Percentiles rank a stretch among this genome's conserved stretches.
phyloP scores from a whole-genome alignment of 1,140 invertebrate species.

The Drosophila trapezifrons region DNA sequence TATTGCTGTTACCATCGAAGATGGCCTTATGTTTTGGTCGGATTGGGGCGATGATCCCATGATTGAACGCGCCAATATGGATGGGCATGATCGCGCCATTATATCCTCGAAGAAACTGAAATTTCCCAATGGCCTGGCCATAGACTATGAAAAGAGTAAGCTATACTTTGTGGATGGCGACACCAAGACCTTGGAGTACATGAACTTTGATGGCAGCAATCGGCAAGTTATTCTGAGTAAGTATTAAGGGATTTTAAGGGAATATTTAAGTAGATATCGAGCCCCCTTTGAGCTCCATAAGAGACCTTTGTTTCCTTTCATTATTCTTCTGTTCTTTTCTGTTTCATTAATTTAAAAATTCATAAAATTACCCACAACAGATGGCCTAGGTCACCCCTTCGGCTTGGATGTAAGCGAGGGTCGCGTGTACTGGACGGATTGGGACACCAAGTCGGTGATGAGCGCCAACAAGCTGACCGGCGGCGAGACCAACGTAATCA shows the following conservation, averaged over 20 bases:
- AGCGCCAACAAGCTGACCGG: slow-evolving; percentile 91
- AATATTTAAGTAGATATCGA: no score
- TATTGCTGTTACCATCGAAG: slow-evolving; percentile 76
- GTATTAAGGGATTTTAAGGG: slow-evolving; percentile 14
- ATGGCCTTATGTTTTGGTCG: slow-evolving; percentile 93
- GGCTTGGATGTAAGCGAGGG: slow-evolving; percentile 93
- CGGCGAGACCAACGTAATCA: slow-evolving; percentile 87
- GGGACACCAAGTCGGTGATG: slow-evolving; percentile 90
- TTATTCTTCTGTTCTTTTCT: no score
- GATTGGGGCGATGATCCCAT: slow-evolving; percentile 93
- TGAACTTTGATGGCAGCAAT: slow-evolving; percentile 91
- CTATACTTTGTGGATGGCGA: slow-evolving; percentile 94
- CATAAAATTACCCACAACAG: slow-evolving; percentile 62
- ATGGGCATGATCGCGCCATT: slow-evolving; percentile 89
- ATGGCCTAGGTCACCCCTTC: slow-evolving; percentile 91
- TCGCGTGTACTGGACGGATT: slow-evolving; percentile 95
- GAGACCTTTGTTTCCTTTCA: no score
- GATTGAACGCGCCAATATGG: slow-evolving; percentile 95
- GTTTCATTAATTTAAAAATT: not conserved
- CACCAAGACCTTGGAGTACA: slow-evolving; percentile 92
- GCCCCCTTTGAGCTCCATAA: no score
- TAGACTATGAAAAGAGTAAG: slow-evolving; percentile 89
- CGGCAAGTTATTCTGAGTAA: slow-evolving; percentile 88
- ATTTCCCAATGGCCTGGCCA: slow-evolving; percentile 92
- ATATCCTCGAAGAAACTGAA: slow-evolving; percentile 89